phyloP scores from a whole-genome alignment of 2,888 invertebrate species.

The Nomada ferruginata region DNA sequence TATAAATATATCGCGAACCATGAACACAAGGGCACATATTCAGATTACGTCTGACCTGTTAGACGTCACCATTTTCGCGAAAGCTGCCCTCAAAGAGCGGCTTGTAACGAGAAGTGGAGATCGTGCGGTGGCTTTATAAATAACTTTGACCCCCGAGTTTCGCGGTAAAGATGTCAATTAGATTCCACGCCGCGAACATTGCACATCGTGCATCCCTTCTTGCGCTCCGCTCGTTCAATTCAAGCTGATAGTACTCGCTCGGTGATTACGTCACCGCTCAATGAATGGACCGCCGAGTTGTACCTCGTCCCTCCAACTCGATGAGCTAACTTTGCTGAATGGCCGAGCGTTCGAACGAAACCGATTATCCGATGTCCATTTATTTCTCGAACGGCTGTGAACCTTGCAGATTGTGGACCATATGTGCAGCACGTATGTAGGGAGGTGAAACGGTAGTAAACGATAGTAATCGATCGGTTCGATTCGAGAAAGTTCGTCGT shows the following conservation, averaged over 20 bases:
- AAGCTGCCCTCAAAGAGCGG: neutral
- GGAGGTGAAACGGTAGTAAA: neutral
- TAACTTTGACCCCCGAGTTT: slow-evolving; percentile 50
- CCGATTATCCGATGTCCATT: slow-evolving; percentile 19
- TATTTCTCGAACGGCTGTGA: neutral
- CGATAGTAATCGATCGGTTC: neutral
- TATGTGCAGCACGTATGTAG: too few relatives aligned
- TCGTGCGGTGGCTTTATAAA: slow-evolving; percentile 16
- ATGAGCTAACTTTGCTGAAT: slow-evolving; percentile 12
- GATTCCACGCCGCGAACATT: slow-evolving; percentile 45
- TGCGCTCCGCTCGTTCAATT: slow-evolving; percentile 48
- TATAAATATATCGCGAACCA: neutral
- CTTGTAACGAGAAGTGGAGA: too few relatives aligned
- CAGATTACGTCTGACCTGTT: too few relatives aligned
- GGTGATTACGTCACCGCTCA: slow-evolving; percentile 63
- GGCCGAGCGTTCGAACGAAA: slow-evolving; percentile 13
- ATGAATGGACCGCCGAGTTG: slow-evolving; percentile 63
- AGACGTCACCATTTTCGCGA: slow-evolving; percentile 13
- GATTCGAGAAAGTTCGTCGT: neutral
- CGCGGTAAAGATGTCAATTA: slow-evolving; percentile 55
- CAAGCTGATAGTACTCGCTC: slow-evolving; percentile 58
- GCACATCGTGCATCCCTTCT: slow-evolving; percentile 39
- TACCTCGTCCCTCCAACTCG: slow-evolving; percentile 35
- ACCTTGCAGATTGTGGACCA: neutral
- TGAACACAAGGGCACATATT: too few relatives aligned